Evolutionary conservation across 2,888 invertebrate species (phyloP).

Genomic region (Acanthosepion esculentum): DNA sequence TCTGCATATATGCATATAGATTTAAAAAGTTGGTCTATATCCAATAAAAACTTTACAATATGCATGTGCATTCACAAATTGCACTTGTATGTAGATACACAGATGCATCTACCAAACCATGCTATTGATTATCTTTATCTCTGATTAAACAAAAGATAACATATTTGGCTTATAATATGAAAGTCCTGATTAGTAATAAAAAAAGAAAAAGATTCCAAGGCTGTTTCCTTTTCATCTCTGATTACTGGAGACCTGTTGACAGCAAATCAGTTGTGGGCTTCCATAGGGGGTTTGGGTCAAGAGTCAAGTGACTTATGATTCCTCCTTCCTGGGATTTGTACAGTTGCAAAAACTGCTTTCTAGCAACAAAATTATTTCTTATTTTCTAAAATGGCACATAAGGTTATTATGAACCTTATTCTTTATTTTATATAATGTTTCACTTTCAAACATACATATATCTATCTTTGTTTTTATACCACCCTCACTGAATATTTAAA

Average conservation of each 20-base stretch:
- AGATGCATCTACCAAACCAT: not conserved
- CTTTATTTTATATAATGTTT: too few relatives aligned
- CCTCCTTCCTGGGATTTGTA: not conserved
- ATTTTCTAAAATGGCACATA: too few relatives aligned
- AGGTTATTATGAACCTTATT: too few relatives aligned
- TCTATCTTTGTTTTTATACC: too few relatives aligned
- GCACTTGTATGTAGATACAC: not conserved
- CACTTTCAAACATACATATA: too few relatives aligned
- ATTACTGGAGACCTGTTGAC: conserved; percentile 5
- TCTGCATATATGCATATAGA: not conserved
- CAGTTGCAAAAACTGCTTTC: not conserved
- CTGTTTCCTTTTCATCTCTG: not conserved
- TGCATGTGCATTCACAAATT: not conserved
- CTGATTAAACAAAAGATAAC: not conserved
- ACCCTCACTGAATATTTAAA: too few relatives aligned
- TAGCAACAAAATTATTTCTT: too few relatives aligned
- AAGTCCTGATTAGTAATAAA: not conserved
- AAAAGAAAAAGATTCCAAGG: not conserved
- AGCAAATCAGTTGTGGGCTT: not conserved
- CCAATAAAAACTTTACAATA: not conserved
- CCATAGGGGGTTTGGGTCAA: not conserved
- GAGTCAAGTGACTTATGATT: not conserved
- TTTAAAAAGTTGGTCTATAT: not conserved
- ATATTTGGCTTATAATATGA: conserved; percentile 1
- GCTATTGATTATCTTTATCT: conserved; percentile 4